Percentiles rank a stretch among this genome's conserved stretches.
Conservation (phyloP, 2,113 vertebrate species). For the Benitochromis conjunctus region DNA sequence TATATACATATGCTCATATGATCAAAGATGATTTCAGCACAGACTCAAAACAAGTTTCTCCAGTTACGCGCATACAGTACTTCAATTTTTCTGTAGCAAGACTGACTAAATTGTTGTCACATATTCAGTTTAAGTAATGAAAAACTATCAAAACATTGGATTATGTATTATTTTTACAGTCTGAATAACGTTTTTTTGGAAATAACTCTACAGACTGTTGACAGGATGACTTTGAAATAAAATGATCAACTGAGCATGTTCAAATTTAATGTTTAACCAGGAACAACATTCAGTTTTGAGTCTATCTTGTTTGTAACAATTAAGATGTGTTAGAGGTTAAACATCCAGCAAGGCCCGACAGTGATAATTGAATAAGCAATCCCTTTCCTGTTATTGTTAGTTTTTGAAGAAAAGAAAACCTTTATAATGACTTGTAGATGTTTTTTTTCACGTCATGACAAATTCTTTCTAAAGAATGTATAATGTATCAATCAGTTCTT, state of each 20-base stretch:
- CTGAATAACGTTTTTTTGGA: not conserved
- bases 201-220: not conserved
- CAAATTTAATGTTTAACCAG: not conserved
- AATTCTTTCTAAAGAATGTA: not conserved
- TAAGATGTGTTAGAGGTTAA: not conserved
- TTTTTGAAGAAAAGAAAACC: not conserved
- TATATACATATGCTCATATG: not conserved
- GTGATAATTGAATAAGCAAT: not conserved
- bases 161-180: not conserved
- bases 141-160: not conserved
- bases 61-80: rapidly evolving
- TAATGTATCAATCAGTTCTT: not conserved
- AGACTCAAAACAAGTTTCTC: not conserved
- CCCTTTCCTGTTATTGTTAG: not conserved
- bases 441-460: not conserved
- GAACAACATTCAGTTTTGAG: not conserved
- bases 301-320: not conserved
- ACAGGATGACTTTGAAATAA: not conserved
- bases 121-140: not conserved
- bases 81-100: not conserved
- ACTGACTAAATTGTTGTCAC: not conserved
- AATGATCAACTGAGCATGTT: not conserved
- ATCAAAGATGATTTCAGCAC: not conserved
- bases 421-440: not conserved
- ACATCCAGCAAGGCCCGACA: not conserved